Conservation (phyloP, 2,797 vertebrate genomes). For the Lithobates sylvaticus region DNA sequence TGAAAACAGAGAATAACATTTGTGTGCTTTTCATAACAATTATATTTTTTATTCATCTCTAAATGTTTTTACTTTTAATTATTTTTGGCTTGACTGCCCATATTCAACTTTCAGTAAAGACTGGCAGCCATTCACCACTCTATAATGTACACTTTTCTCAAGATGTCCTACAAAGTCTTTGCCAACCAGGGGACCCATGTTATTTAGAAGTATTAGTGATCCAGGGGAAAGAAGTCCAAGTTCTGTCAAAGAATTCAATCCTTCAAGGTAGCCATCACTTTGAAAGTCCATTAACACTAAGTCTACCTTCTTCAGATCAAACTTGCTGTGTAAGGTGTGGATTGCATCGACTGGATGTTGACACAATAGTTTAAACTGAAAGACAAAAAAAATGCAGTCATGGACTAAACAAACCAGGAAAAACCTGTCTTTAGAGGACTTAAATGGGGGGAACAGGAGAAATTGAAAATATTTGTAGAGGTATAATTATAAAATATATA, state of each 20-base stretch:
- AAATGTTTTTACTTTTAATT: neutral
- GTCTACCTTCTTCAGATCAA: constrained; percentile 60
- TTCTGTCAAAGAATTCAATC: constrained; percentile 71
- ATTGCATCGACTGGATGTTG: constrained; percentile 72
- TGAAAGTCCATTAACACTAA: constrained; percentile 78
- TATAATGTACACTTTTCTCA: constrained; percentile 59
- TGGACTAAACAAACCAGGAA: neutral
- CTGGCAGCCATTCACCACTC: constrained; percentile 55
- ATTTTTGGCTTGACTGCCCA: neutral
- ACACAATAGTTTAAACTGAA: constrained; percentile 75
- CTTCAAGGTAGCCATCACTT: constrained; percentile 69
- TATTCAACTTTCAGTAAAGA: constrained; percentile 68
- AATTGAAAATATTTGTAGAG: too few species aligned
- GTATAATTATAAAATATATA: too few species aligned
- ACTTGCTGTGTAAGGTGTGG: constrained; percentile 49
- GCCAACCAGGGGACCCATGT: constrained; percentile 48
- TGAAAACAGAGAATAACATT: too few species aligned
- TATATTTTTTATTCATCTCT: neutral
- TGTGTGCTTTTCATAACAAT: too few species aligned
- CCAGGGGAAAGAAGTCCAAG: constrained; percentile 67
- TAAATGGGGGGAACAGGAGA: too few species aligned
- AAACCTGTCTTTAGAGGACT: neutral
- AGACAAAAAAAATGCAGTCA: neutral
- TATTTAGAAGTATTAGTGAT: constrained; percentile 69
- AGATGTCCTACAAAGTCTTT: constrained; percentile 66